These are phyloP conservation scores for Microctenopoma lineatum DNA, from an alignment of 2,797 vertebrate species.

Conservation along the genomic window DNA sequence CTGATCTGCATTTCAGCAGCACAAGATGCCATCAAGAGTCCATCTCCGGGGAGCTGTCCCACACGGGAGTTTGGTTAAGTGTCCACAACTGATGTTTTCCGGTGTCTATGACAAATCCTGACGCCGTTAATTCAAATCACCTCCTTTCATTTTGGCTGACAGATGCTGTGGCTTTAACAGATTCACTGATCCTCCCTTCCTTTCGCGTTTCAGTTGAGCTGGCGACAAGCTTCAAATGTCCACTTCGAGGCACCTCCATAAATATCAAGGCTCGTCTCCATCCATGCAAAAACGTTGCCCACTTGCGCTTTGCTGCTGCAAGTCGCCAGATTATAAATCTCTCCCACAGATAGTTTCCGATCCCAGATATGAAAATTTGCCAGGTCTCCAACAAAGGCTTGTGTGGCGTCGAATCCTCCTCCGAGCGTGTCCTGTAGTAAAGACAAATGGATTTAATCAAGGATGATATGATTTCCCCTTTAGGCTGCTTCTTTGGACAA, in stretches of 20 bases:
- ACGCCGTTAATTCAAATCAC: conserved; percentile 52
- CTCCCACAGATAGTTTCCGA: conserved; percentile 91
- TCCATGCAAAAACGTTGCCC: conserved; percentile 96
- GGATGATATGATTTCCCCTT: conserved; percentile 11
- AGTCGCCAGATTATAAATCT: conserved; percentile 95
- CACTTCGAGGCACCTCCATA: conserved; percentile 96
- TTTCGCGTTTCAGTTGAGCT: conserved; percentile 88
- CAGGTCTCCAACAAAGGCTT: conserved; percentile 95
- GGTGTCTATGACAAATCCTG: conserved; percentile 72
- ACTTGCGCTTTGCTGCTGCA: conserved; percentile 95
- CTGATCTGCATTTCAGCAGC: conserved; percentile 42
- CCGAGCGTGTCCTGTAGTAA: conserved; percentile 91
- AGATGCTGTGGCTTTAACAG: conserved; percentile 51
- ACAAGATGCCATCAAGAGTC: conserved; percentile 41
- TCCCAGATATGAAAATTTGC: conserved; percentile 99
- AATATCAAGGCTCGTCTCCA: conserved; percentile 93
- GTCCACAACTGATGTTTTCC: conserved; percentile 67
- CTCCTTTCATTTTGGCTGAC: conserved; percentile 54
- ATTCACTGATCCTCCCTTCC: conserved; percentile 35
- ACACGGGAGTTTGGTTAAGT: conserved; percentile 55
- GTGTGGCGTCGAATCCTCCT: conserved; percentile 96
- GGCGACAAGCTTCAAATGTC: conserved; percentile 97
- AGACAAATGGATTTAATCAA: conserved; percentile 54
- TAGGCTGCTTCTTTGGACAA: conserved; percentile 1
- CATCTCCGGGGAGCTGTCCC: conserved; percentile 56